phyloP scores from a whole-genome alignment of 2,797 vertebrate genomes.

The Periparus ater region DNA sequence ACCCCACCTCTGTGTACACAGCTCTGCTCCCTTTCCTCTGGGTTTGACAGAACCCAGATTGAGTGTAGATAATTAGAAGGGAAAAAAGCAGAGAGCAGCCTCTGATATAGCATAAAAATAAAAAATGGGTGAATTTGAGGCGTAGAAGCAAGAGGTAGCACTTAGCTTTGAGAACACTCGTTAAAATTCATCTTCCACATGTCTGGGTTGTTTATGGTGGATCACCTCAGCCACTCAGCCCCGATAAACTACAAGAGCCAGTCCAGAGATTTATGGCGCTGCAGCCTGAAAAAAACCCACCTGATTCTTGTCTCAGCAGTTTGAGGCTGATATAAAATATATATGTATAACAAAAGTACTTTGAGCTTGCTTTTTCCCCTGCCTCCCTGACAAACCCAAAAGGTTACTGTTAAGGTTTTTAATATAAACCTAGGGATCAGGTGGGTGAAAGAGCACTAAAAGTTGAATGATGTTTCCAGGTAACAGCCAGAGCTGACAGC shows the following conservation, averaged over 20 bases:
- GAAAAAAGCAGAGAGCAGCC: background rate
- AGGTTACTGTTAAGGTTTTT: background rate
- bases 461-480: slow-evolving; percentile 36
- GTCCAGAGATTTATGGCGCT: background rate
- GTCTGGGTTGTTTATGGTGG: slow-evolving; percentile 16
- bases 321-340: background rate
- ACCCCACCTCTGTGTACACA: slow-evolving; percentile 8
- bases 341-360: background rate
- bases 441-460: background rate
- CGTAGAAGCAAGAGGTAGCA: background rate
- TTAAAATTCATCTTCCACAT: slow-evolving; percentile 30
- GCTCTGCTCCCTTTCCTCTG: background rate
- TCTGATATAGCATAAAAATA: background rate
- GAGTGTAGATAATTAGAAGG: background rate
- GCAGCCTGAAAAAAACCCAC: background rate
- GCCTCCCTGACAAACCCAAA: background rate
- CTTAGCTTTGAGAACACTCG: background rate
- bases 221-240: background rate
- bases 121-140: background rate
- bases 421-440: background rate
- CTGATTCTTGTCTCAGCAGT: background rate
- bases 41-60: background rate
- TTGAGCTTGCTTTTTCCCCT: background rate
- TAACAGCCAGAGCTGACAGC: background rate
- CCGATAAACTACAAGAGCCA: slow-evolving; percentile 24